Percentiles rank a stretch among this genome's conserved stretches.
phyloP scores from a whole-genome alignment of 1,140 invertebrate genomes.

The Papilio dardanus region DNA sequence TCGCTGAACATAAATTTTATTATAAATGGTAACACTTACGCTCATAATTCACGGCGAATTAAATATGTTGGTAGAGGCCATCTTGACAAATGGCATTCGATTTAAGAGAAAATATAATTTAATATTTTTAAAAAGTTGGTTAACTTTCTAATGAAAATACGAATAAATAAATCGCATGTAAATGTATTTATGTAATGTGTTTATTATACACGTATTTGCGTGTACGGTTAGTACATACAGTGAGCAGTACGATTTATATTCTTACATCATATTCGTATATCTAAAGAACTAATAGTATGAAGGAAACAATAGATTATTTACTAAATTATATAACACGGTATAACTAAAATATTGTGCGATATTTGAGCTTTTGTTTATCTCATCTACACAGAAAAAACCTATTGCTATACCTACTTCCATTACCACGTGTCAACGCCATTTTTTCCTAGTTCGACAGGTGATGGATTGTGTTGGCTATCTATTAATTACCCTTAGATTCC shows the following conservation, averaged over 20 bases:
- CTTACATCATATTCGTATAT: no score
- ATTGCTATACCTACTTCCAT: neutral
- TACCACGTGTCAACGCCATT: constrained; percentile 43
- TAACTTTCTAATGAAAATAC: constrained; percentile 32
- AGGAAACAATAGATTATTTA: no score
- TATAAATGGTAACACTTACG: constrained; percentile 45
- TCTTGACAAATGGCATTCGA: constrained; percentile 31
- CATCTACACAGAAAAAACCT: no score
- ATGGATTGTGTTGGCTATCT: constrained; percentile 68
- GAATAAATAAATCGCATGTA: neutral
- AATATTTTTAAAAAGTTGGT: constrained; percentile 23
- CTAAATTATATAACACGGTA: no score
- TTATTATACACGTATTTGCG: neutral
- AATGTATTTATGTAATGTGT: constrained; percentile 11
- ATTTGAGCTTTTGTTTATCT: no score
- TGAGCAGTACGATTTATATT: no score
- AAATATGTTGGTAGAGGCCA: constrained; percentile 39
- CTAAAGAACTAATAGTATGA: no score
- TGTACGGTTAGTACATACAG: no score
- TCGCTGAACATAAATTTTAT: constrained; percentile 43
- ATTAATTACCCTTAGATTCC: constrained; percentile 74
- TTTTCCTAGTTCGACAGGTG: constrained; percentile 49
- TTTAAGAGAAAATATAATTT: constrained; percentile 30
- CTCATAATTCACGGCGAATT: constrained; percentile 44
- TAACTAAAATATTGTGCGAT: no score